These are phyloP conservation scores for Podilymbus podiceps DNA, from an alignment of 2,113 vertebrate genomes.

Conservation along the genomic window DNA sequence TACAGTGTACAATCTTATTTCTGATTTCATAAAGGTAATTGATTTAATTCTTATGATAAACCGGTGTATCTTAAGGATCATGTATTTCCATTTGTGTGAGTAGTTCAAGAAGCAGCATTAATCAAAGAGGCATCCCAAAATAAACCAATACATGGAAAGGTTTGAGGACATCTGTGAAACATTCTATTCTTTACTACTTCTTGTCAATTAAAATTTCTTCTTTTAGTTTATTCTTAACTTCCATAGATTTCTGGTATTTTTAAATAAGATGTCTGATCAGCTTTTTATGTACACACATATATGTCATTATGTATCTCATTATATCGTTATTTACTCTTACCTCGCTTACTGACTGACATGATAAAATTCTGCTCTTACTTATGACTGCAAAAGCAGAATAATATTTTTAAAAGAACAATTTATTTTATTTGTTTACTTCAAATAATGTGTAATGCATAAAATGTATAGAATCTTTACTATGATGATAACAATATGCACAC, in stretches of 20 bases:
- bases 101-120: background rate
- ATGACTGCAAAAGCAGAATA: background rate
- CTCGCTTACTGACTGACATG: background rate
- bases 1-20: background rate
- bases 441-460: background rate
- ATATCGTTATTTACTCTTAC: background rate
- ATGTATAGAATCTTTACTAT: background rate
- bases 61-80: background rate
- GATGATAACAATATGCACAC: background rate
- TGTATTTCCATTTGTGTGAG: background rate
- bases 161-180: background rate
- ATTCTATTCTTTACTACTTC: background rate
- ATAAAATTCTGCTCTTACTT: background rate
- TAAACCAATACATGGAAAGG: background rate
- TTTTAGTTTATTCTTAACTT: background rate
- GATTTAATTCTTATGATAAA: background rate
- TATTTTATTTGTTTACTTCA: background rate
- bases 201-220: background rate
- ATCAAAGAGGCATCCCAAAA: background rate
- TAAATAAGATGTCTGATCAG: background rate
- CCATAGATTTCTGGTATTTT: background rate
- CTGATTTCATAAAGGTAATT: background rate
- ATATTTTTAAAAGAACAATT: background rate
- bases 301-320: background rate
- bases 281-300: background rate